phyloP scores from a whole-genome alignment of 2,888 invertebrate species.

The Chrysina gloriosa region DNA sequence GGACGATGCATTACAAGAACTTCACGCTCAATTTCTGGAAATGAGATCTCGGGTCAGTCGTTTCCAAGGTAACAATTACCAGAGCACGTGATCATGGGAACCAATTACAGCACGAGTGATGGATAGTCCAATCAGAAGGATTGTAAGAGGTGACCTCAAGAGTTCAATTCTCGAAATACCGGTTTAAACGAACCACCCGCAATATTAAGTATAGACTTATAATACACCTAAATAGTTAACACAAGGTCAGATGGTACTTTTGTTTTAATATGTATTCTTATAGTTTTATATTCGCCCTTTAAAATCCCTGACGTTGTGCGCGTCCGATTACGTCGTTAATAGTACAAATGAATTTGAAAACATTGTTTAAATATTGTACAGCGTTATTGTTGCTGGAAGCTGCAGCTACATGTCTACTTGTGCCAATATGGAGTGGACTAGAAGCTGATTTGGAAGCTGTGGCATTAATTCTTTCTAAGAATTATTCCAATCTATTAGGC shows the following conservation, averaged over 20 bases:
- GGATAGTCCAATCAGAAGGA: slow-evolving; percentile 71
- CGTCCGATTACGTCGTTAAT: no score
- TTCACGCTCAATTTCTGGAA: slow-evolving; percentile 46
- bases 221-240: slow-evolving; percentile 31
- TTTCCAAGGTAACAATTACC: slow-evolving; percentile 64
- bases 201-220: slow-evolving; percentile 35
- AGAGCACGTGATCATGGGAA: slow-evolving; percentile 62
- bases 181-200: slow-evolving; percentile 43
- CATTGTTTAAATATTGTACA: no score
- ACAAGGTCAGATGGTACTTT: slow-evolving; percentile 12
- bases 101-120: slow-evolving; percentile 69
- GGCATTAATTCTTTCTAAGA: no score
- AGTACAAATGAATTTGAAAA: no score
- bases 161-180: slow-evolving; percentile 54
- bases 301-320: no score
- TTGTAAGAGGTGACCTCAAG: slow-evolving; percentile 59
- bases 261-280: background rate
- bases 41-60: slow-evolving; percentile 47
- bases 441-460: no score
- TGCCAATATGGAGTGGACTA: no score
- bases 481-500: no score
- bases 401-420: no score
- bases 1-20: slow-evolving; percentile 41
- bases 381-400: no score
- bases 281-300: no score